Percentiles rank a stretch among this genome's conserved stretches.
Evolutionary conservation across 2,888 invertebrate species (phyloP).

Genomic region (Synergus laeviventris): DNA sequence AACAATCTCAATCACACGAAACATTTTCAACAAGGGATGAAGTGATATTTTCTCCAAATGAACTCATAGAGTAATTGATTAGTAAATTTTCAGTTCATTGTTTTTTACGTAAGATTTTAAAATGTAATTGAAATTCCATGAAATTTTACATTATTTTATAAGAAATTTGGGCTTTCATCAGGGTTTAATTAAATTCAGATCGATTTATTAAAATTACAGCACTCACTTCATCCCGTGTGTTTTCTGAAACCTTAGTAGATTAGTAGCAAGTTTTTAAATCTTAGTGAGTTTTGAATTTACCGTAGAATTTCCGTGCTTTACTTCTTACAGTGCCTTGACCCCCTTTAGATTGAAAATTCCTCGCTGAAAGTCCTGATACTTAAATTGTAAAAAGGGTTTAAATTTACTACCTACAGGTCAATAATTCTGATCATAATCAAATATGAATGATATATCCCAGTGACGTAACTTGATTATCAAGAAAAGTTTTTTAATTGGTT

Average conservation of each 20-base stretch:
- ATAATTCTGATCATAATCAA: neutral
- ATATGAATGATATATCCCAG: neutral
- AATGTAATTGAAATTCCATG: no score
- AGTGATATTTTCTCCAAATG: neutral
- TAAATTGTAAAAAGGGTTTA: neutral
- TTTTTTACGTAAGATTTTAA: no score
- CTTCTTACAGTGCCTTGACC: neutral
- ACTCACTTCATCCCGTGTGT: neutral
- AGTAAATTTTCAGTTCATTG: neutral
- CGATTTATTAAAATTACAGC: neutral
- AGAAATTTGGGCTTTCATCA: no score
- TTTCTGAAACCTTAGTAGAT: neutral
- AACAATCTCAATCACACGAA: neutral
- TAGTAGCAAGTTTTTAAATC: constrained; percentile 1
- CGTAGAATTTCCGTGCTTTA: neutral
- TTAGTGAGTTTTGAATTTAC: neutral
- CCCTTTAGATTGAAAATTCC: neutral
- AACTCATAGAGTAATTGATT: neutral
- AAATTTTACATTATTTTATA: no score
- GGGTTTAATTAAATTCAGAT: no score
- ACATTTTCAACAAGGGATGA: neutral
- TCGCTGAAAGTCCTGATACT: neutral
- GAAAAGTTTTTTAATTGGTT: neutral
- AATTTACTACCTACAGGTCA: neutral
- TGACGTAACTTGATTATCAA: neutral